A percentile compares a stretch with the other conserved stretches of the same genome.
Conservation (phyloP, 2,888 invertebrate genomes). For the Leptinotarsa haldemani region DNA sequence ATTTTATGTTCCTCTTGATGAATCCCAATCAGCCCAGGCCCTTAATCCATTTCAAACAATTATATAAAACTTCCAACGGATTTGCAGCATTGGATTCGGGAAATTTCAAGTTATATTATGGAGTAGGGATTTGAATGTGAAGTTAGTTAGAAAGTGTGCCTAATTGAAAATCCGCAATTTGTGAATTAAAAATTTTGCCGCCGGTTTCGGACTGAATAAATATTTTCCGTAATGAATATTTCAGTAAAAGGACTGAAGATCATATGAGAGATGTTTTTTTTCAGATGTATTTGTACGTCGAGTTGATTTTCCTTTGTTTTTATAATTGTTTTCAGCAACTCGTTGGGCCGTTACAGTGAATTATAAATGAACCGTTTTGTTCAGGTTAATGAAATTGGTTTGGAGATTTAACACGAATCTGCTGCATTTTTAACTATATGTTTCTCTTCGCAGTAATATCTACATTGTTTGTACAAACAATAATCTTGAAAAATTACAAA, state of each 20-base stretch:
- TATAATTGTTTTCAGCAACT: neutral
- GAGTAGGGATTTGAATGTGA: neutral
- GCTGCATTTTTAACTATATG: too few species aligned
- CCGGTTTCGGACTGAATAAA: neutral
- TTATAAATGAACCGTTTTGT: neutral
- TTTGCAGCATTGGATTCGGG: slow-evolving; percentile 4
- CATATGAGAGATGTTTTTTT: neutral
- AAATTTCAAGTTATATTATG: slow-evolving; percentile 7
- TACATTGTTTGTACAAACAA: too few species aligned
- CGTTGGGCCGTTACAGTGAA: neutral
- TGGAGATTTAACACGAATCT: too few species aligned
- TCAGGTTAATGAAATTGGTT: neutral
- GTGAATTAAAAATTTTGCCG: neutral
- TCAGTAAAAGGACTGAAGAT: neutral
- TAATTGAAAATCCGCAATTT: slow-evolving; percentile 19
- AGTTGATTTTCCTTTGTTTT: neutral
- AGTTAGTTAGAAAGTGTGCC: slow-evolving; percentile 4
- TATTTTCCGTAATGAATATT: neutral
- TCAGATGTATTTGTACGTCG: neutral
- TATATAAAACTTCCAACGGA: slow-evolving; percentile 16
- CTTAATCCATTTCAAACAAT: slow-evolving; percentile 9
- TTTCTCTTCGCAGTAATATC: too few species aligned
- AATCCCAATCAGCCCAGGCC: slow-evolving; percentile 12
- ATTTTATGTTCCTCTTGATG: slow-evolving; percentile 13
- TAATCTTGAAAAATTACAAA: too few species aligned